Evolutionary conservation across 2,113 vertebrate species (phyloP).

Genomic region (Platysteira castanea): DNA sequence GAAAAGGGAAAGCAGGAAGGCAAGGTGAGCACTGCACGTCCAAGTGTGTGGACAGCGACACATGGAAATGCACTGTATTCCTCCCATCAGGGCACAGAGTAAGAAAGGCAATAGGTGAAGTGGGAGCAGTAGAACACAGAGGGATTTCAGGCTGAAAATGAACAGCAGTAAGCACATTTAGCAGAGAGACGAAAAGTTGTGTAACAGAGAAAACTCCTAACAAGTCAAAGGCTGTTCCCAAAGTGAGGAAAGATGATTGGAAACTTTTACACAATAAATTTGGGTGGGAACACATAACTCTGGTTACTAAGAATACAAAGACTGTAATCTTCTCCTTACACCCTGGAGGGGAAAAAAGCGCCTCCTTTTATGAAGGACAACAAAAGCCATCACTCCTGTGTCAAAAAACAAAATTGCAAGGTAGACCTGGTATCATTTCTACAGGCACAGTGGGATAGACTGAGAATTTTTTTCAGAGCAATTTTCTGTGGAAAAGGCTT

Average conservation of each 20-base stretch:
- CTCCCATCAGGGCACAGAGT: neutral
- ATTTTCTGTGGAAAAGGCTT: constrained; percentile 36
- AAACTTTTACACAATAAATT: neutral
- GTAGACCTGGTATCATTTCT: constrained; percentile 19
- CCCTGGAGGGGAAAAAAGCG: neutral
- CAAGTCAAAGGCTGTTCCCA: neutral
- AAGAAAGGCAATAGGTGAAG: neutral
- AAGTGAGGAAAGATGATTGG: neutral
- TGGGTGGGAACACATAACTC: neutral
- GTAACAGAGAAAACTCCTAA: neutral
- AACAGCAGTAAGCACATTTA: neutral
- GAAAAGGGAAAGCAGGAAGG: neutral
- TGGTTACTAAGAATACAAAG: neutral
- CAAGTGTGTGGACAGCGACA: no score
- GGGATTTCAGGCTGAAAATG: neutral
- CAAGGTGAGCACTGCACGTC: rapidly evolving
- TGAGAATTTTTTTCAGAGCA: neutral
- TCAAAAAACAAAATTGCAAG: neutral
- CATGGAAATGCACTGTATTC: neutral
- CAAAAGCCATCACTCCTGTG: neutral
- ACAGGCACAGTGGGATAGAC: neutral
- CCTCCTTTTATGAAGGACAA: neutral
- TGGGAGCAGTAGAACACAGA: neutral
- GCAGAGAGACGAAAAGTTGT: neutral
- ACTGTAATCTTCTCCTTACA: neutral